Percentiles rank a stretch among this genome's conserved stretches.
These are phyloP conservation scores for Eulithis testata DNA, from an alignment of 2,888 invertebrate genomes.

Conservation along the genomic window DNA sequence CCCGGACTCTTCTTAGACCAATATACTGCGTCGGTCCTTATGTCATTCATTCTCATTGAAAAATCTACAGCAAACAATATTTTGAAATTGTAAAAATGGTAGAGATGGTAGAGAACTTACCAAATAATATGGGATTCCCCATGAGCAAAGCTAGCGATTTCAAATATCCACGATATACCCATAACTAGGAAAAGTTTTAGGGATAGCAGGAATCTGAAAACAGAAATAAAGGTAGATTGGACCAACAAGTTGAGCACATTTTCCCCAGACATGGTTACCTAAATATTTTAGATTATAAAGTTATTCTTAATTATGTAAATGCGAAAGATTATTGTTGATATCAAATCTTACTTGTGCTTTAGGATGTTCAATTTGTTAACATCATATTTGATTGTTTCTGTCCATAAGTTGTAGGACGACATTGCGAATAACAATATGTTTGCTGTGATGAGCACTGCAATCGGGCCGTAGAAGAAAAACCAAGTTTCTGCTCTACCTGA, in stretches of 20 bases:
- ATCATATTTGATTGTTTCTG: slow-evolving; percentile 77
- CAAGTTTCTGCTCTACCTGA: slow-evolving; percentile 84
- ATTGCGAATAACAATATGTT: slow-evolving; percentile 85
- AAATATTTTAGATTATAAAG: no score
- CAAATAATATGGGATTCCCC: slow-evolving; percentile 71
- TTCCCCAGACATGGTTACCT: no score
- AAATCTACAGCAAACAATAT: neutral
- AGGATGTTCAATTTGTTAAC: slow-evolving; percentile 80
- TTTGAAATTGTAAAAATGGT: neutral
- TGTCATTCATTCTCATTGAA: neutral
- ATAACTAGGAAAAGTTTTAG: slow-evolving; percentile 87
- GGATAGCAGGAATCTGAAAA: slow-evolving; percentile 85
- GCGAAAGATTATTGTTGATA: no score
- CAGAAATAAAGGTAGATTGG: neutral
- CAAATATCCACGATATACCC: slow-evolving; percentile 90
- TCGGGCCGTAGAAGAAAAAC: slow-evolving; percentile 88
- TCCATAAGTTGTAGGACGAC: slow-evolving; percentile 85
- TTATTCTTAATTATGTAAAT: no score
- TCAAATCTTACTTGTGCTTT: slow-evolving; percentile 81
- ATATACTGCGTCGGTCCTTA: no score
- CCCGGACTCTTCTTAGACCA: no score
- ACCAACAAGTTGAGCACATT: no score
- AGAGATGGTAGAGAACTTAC: slow-evolving; percentile 55
- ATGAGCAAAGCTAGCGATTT: slow-evolving; percentile 83
- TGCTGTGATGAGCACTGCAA: slow-evolving; percentile 81